Conservation (phyloP, 1,140 invertebrate species). For the Drosophila melanica region DNA sequence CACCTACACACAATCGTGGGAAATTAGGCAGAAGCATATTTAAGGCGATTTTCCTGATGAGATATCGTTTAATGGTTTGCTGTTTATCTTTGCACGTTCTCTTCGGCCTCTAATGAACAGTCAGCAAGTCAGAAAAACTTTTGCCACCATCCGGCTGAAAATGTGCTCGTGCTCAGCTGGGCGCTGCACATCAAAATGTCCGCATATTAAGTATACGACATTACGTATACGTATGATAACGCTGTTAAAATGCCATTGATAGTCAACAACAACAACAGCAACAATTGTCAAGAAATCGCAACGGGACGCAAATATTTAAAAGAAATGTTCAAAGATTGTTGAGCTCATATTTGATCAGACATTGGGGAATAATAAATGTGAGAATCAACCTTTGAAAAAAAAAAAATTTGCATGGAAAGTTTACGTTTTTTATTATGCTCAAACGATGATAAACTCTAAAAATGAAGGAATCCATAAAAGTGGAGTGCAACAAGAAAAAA, state of each 20-base stretch:
- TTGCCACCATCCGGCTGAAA: conserved; percentile 2
- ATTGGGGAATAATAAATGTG: conserved; percentile 18
- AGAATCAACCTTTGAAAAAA: neutral
- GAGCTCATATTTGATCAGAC: conserved; percentile 1
- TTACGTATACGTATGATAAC: conserved; percentile 31
- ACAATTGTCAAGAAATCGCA: conserved; percentile 14
- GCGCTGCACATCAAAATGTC: conserved; percentile 30
- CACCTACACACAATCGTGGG: conserved; percentile 46
- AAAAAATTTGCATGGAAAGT: neutral
- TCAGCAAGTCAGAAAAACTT: conserved; percentile 48
- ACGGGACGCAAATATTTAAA: conserved; percentile 25
- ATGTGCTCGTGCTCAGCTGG: conserved; percentile 24
- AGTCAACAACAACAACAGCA: conserved; percentile 8
- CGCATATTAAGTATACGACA: conserved; percentile 50
- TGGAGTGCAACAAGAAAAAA: neutral
- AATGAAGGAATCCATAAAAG: conserved; percentile 4
- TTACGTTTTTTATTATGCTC: neutral
- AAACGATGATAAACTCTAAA: neutral
- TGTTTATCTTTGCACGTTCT: conserved; percentile 54
- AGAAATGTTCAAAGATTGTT: conserved; percentile 1
- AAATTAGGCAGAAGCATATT: conserved; percentile 78
- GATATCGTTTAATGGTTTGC: conserved; percentile 66
- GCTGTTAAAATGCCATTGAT: conserved; percentile 34
- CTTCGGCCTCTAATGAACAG: conserved; percentile 37
- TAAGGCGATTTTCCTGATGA: conserved; percentile 72